phyloP scores from a whole-genome alignment of 1,140 invertebrate genomes.

The Drosophila simulans region DNA sequence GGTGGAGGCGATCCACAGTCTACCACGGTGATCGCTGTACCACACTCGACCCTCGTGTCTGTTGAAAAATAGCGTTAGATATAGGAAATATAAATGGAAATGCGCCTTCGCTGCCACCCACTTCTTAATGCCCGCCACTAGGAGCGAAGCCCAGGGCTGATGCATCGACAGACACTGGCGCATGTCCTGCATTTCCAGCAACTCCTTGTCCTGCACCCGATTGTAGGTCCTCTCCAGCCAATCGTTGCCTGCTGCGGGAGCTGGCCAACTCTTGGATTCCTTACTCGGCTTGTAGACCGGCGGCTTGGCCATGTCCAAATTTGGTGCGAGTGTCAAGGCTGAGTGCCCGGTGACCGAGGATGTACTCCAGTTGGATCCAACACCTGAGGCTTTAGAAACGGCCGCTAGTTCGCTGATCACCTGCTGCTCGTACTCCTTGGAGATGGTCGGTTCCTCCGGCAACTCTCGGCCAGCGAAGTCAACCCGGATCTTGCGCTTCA shows the following conservation, averaged over 20 bases:
- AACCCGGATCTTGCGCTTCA: conserved; percentile 90
- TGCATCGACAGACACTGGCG: conserved; percentile 97
- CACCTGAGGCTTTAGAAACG: conserved; percentile 36
- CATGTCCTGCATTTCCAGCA: conserved; percentile 94
- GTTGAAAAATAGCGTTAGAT: not conserved
- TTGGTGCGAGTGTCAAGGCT: conserved; percentile 41
- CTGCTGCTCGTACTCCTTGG: conserved; percentile 85
- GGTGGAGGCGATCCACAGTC: conserved; percentile 97
- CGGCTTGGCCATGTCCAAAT: conserved; percentile 52
- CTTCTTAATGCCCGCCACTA: conserved; percentile 96
- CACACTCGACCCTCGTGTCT: conserved; percentile 97
- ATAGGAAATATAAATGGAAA: not conserved
- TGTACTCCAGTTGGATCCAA: not conserved
- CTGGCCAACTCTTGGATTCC: conserved; percentile 30
- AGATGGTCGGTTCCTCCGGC: conserved; percentile 85
- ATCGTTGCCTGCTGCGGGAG: conserved; percentile 29
- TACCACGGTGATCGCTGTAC: conserved; percentile 95
- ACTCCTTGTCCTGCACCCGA: conserved; percentile 92
- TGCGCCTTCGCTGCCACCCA: conserved; percentile 78
- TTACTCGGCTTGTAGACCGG: conserved; percentile 37
- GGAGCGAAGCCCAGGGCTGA: conserved; percentile 97
- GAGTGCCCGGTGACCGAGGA: conserved; percentile 49
- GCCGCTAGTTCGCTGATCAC: conserved; percentile 84
- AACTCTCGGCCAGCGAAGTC: conserved; percentile 91
- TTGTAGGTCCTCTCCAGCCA: conserved; percentile 75